phyloP scores from a whole-genome alignment of 2,113 vertebrate species.

The Vanacampus margaritifer region DNA sequence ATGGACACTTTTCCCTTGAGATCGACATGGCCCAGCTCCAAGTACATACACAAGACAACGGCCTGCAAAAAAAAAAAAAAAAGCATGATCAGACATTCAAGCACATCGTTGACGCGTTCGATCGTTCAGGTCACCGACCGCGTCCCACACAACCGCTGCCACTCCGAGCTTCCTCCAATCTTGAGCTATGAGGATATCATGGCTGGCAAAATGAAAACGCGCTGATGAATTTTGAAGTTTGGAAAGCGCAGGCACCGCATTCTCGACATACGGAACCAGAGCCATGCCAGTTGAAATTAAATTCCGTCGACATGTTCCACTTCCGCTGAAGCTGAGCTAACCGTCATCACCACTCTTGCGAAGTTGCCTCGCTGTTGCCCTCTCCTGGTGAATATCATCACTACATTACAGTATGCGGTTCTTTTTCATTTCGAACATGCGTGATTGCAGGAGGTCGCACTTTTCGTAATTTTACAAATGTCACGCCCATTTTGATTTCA shows the following conservation, averaged over 20 bases:
- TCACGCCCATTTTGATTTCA: too few relatives aligned
- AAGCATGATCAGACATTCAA: background rate
- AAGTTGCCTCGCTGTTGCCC: constrained; percentile 20
- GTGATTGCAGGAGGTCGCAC: too few relatives aligned
- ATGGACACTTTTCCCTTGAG: constrained; percentile 76
- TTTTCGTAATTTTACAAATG: too few relatives aligned
- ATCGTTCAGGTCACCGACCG: constrained; percentile 70
- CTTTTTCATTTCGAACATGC: too few relatives aligned
- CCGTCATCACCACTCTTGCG: background rate
- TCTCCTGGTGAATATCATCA: background rate
- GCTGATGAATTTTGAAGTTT: constrained; percentile 80
- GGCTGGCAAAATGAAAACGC: constrained; percentile 78
- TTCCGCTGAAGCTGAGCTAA: background rate
- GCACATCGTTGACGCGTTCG: background rate
- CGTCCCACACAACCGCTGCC: constrained; percentile 94
- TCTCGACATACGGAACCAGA: constrained; percentile 81
- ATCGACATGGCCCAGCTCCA: constrained; percentile 82
- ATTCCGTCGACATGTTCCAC: background rate
- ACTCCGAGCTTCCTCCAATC: constrained; percentile 90
- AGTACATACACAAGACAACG: constrained; percentile 83
- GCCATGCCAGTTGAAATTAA: constrained; percentile 69
- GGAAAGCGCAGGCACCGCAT: constrained; percentile 63
- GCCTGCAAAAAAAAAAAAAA: constrained; percentile 72
- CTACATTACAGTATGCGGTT: background rate
- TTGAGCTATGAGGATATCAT: constrained; percentile 77